Evolutionary conservation across 1,140 invertebrate genomes (phyloP).

Genomic region (Trachymyrmex septentrionalis): DNA sequence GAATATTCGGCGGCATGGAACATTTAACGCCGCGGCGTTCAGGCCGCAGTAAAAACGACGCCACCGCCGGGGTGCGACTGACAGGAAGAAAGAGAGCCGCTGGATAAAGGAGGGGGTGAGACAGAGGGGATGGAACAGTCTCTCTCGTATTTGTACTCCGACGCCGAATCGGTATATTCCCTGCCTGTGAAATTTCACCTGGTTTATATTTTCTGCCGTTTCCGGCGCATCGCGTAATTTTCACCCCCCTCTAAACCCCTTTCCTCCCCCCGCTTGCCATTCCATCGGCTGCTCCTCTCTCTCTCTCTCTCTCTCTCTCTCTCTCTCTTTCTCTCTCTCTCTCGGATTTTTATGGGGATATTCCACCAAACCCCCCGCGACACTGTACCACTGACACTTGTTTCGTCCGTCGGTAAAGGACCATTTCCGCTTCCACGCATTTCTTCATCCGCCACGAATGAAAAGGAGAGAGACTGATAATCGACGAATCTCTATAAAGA

Average conservation of each 20-base stretch:
- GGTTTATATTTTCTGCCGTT: slow-evolving; percentile 77
- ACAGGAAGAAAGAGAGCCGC: slow-evolving; percentile 55
- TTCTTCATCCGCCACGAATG: slow-evolving; percentile 28
- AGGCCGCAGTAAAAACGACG: slow-evolving; percentile 68
- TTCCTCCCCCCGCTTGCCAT: not conserved
- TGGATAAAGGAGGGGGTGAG: slow-evolving; percentile 41
- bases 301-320: slow-evolving; percentile 13
- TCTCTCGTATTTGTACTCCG: slow-evolving; percentile 70
- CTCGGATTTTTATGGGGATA: slow-evolving; percentile 71
- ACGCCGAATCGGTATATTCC: slow-evolving; percentile 68
- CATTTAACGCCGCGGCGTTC: slow-evolving; percentile 71
- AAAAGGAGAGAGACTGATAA: slow-evolving; percentile 12
- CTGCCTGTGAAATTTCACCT: slow-evolving; percentile 75
- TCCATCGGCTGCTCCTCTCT: slow-evolving; percentile 30
- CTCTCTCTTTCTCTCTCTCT: slow-evolving; percentile 27
- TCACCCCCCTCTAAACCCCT: not conserved
- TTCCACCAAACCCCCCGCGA: slow-evolving; percentile 56
- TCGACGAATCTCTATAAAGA: not conserved
- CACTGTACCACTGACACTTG: slow-evolving; percentile 65
- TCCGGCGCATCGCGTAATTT: slow-evolving; percentile 75
- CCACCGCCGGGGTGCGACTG: slow-evolving; percentile 56
- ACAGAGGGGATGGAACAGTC: slow-evolving; percentile 42
- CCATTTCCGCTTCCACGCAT: slow-evolving; percentile 54
- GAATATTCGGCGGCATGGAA: slow-evolving; percentile 74
- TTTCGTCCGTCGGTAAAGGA: slow-evolving; percentile 67